phyloP scores from a whole-genome alignment of 2,113 vertebrate genomes.

The Hemibagrus wyckioides region DNA sequence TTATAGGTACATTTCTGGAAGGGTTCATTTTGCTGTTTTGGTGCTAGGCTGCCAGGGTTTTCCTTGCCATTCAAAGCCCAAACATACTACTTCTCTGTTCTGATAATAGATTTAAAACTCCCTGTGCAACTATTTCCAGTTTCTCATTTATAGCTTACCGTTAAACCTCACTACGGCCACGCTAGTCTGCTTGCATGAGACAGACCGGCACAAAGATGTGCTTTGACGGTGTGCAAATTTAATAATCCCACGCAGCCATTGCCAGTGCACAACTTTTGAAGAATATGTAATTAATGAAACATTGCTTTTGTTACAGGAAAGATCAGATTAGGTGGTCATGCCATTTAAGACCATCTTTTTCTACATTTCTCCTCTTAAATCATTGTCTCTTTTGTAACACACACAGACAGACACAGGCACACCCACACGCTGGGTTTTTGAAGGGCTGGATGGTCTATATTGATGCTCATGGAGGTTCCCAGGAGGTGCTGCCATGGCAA shows the following conservation, averaged over 20 bases:
- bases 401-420: background rate
- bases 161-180: background rate
- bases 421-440: constrained; percentile 8
- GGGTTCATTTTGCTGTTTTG: background rate
- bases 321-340: background rate
- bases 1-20: background rate
- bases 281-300: background rate
- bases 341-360: background rate
- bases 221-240: background rate
- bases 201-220: background rate
- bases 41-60: background rate
- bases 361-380: background rate
- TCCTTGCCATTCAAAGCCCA: background rate
- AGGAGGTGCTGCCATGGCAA: constrained; percentile 26
- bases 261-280: background rate
- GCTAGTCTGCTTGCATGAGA: background rate
- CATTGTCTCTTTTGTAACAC: background rate
- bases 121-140: background rate
- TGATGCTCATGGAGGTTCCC: constrained; percentile 22
- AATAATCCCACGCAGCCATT: background rate
- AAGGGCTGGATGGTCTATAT: background rate
- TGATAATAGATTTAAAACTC: background rate
- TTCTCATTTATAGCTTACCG: background rate
- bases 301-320: background rate
- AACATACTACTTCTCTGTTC: background rate